A percentile compares a stretch with the other conserved stretches of the same genome.
These are phyloP conservation scores for Nasonia longicornis DNA, from an alignment of 1,140 invertebrate species.

Conservation along the genomic window DNA sequence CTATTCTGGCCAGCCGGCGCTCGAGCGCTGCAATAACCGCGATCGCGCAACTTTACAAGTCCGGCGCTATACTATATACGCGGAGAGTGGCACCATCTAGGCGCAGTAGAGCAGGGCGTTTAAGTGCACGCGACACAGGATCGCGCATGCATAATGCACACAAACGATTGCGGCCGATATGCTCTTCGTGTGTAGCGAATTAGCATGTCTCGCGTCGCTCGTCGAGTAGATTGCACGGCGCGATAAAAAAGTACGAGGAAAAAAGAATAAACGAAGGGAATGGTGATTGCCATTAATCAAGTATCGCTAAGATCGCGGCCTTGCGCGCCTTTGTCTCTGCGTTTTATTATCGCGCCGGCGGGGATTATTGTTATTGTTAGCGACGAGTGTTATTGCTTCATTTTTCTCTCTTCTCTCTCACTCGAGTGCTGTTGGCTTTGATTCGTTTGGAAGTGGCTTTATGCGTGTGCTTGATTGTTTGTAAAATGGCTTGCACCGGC, in stretches of 20 bases:
- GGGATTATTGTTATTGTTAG: background rate
- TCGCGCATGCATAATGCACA: slow-evolving; percentile 46
- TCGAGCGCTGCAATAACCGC: background rate
- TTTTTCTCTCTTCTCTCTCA: background rate
- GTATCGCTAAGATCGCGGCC: background rate
- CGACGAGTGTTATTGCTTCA: background rate
- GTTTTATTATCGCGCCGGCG: background rate
- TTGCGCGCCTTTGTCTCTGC: slow-evolving; percentile 3
- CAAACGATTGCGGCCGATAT: slow-evolving; percentile 41
- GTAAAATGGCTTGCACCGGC: background rate
- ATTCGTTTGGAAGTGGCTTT: slow-evolving; percentile 1
- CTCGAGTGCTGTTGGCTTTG: background rate
- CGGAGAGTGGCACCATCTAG: slow-evolving; percentile 20
- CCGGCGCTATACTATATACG: background rate
- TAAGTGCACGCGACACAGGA: slow-evolving; percentile 50
- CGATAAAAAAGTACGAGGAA: slow-evolving; percentile 14
- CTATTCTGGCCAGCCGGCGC: background rate
- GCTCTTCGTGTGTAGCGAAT: slow-evolving; percentile 5
- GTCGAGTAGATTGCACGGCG: background rate
- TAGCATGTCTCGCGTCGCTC: slow-evolving; percentile 15
- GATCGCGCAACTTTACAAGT: slow-evolving; percentile 2
- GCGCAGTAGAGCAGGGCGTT: slow-evolving; percentile 29
- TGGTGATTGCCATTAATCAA: slow-evolving; percentile 29
- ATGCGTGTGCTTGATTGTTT: background rate
- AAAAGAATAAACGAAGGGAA: background rate